Percentiles rank a stretch among this genome's conserved stretches.
phyloP scores from a whole-genome alignment of 2,113 vertebrate species.

The Oreotrochilus melanogaster region DNA sequence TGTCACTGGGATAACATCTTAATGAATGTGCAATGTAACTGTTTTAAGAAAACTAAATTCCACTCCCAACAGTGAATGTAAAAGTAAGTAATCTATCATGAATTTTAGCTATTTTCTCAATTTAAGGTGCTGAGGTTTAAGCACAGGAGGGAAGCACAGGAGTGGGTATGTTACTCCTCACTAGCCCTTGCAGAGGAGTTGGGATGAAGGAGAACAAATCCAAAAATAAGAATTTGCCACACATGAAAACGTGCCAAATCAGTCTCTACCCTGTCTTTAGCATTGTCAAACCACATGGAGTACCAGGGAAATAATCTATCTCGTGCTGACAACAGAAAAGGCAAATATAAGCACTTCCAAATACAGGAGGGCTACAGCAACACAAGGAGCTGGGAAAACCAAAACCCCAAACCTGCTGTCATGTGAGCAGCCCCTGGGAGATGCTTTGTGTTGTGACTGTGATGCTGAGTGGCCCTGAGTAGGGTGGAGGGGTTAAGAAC shows the following conservation, averaged over 20 bases:
- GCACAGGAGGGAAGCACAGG: accelerated
- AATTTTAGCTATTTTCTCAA: neutral
- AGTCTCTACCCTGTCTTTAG: neutral
- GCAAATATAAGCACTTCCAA: neutral
- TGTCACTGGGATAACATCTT: neutral
- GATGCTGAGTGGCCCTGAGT: accelerated
- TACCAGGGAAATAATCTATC: neutral
- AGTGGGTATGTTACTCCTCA: accelerated
- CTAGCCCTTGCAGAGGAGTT: neutral
- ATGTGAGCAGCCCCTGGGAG: neutral
- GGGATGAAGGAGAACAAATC: accelerated
- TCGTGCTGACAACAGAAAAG: neutral
- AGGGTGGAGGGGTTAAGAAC: neutral
- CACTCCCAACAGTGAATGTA: neutral
- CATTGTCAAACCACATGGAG: neutral
- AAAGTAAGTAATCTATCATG: neutral
- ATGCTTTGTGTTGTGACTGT: neutral
- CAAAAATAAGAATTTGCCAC: neutral
- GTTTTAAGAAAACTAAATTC: neutral
- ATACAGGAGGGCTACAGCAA: neutral
- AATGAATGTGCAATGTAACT: neutral
- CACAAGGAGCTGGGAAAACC: neutral
- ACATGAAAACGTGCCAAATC: neutral
- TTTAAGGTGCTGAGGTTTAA: neutral
- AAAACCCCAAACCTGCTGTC: accelerated